Conservation (phyloP, 1,140 invertebrate species). For the Caenorhabditis brenneri region DNA sequence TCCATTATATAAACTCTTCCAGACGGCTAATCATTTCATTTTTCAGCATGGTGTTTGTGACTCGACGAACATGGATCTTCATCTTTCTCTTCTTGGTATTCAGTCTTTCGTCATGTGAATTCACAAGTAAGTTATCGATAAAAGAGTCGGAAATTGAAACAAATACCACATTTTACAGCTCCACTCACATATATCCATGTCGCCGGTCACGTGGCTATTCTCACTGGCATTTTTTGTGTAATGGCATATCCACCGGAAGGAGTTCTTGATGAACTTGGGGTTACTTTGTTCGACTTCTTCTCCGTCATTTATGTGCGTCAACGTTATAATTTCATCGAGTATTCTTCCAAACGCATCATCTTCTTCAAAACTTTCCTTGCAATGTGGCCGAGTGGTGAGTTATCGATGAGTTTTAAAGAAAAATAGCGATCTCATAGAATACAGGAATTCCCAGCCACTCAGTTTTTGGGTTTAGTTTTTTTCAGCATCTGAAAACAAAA, state of each 20-base stretch:
- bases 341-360: neutral
- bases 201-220: neutral
- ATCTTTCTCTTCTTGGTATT: conserved; percentile 1
- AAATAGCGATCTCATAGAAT: no score
- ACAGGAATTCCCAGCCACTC: no score
- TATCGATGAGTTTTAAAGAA: no score
- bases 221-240: neutral
- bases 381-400: neutral
- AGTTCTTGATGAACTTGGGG: neutral
- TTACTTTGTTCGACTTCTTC: neutral
- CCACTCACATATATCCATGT: neutral
- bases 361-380: conserved; percentile 1
- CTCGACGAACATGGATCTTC: neutral
- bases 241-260: conserved; percentile 1
- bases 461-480: no score
- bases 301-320: neutral
- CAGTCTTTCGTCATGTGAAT: neutral
- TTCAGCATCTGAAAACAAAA: no score
- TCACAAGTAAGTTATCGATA: neutral
- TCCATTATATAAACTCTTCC: no score
- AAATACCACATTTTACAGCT: neutral
- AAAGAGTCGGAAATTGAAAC: neutral
- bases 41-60: neutral
- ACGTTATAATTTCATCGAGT: neutral
- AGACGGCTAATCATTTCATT: neutral